Percentiles rank a stretch among this genome's conserved stretches.
Evolutionary conservation across 2,888 invertebrate genomes (phyloP).

Genomic region (Dromius quadrimaculatus): DNA sequence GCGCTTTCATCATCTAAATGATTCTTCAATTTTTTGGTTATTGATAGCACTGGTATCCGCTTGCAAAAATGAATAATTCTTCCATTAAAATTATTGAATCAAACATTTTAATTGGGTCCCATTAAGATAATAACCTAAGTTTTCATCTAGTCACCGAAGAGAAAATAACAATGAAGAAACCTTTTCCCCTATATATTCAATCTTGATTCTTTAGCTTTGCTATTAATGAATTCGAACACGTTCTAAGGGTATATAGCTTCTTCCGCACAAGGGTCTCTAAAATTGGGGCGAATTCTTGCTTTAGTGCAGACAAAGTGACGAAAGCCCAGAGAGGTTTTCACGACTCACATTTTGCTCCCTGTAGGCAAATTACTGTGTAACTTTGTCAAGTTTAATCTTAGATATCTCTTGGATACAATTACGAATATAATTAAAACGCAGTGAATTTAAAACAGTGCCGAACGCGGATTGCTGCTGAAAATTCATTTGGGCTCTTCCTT

Average conservation of each 20-base stretch:
- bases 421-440: conserved; percentile 45
- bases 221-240: conserved; percentile 28
- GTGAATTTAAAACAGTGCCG: conserved; percentile 48
- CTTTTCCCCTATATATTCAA: no score
- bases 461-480: no score
- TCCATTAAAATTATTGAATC: no score
- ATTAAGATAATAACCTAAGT: no score
- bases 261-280: conserved; percentile 9
- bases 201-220: not conserved
- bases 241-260: conserved; percentile 12
- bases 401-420: conserved; percentile 42
- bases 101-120: no score
- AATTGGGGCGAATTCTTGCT: conserved; percentile 1
- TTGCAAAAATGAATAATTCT: no score
- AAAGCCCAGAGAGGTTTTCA: conserved; percentile 14
- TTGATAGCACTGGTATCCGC: no score
- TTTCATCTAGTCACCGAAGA: no score
- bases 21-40: no score
- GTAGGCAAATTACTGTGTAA: conserved; percentile 49
- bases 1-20: no score
- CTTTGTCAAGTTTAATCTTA: conserved; percentile 48
- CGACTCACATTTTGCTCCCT: conserved; percentile 39
- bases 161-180: no score
- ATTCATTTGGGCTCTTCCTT: no score
- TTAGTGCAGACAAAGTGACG: conserved; percentile 38